phyloP scores from a whole-genome alignment of 2,113 vertebrate species.

The Paratilapia polleni region DNA sequence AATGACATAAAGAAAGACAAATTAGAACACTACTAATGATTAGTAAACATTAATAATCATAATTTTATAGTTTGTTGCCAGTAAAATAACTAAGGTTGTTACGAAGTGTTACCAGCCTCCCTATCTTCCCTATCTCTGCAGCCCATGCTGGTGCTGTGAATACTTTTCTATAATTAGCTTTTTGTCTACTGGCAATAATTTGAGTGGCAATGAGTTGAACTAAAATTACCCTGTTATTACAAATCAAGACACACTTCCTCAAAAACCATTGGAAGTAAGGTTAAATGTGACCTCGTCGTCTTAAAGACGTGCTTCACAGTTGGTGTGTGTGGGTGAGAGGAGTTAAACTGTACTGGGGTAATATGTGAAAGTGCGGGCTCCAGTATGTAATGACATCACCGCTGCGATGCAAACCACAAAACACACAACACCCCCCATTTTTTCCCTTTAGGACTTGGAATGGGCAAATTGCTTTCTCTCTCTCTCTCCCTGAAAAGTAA shows the following conservation, averaged over 20 bases:
- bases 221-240: not conserved
- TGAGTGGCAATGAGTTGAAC: not conserved
- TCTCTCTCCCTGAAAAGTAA: not conserved
- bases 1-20: too few species aligned
- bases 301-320: not conserved
- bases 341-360: not conserved
- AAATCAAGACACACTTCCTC: not conserved
- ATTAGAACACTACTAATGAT: too few species aligned
- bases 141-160: too few species aligned
- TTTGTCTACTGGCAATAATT: not conserved
- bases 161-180: not conserved
- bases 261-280: not conserved
- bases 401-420: slow-evolving; percentile 35
- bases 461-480: not conserved
- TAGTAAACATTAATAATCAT: too few species aligned
- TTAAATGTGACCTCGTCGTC: not conserved
- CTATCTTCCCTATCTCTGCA: too few species aligned
- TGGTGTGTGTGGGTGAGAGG: not conserved
- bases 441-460: slow-evolving; percentile 5
- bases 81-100: too few species aligned
- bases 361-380: slow-evolving; percentile 12
- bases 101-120: too few species aligned
- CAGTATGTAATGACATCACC: slow-evolving; percentile 18
- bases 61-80: too few species aligned
- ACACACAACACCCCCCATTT: slow-evolving; percentile 34